Evolutionary conservation across 2,797 vertebrate species (phyloP).

Genomic region (Sebastes jordani): DNA sequence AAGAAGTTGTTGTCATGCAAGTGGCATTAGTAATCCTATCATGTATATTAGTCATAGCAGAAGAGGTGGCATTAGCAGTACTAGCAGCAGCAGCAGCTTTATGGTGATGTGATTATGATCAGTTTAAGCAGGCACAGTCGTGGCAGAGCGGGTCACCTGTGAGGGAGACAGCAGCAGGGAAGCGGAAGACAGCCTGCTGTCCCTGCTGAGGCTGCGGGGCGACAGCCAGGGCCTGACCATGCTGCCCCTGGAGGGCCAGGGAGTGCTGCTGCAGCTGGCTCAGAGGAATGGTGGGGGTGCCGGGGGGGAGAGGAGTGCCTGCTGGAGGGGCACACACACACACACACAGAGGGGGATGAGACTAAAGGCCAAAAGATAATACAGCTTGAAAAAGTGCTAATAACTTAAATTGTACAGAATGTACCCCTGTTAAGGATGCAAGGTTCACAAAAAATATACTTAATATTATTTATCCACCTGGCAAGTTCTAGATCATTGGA

Average conservation of each 20-base stretch:
- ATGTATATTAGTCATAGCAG: not conserved
- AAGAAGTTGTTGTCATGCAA: not conserved
- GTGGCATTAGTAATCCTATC: not conserved
- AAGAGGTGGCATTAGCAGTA: slow-evolving; percentile 8
- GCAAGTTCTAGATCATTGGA: not conserved
- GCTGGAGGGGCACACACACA: slow-evolving; percentile 56
- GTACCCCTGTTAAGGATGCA: not conserved
- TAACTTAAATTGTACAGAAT: not conserved
- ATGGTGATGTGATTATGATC: not conserved
- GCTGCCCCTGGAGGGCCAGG: slow-evolving; percentile 85
- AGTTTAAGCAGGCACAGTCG: slow-evolving; percentile 18
- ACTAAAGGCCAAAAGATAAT: slow-evolving; percentile 26
- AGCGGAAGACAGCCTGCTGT: slow-evolving; percentile 86
- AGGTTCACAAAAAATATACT: not conserved
- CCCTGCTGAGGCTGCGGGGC: slow-evolving; percentile 79
- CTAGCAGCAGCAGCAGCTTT: not conserved
- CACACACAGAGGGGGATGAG: not conserved
- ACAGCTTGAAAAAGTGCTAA: slow-evolving; percentile 13
- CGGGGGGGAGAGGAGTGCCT: slow-evolving; percentile 84
- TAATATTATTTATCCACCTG: not conserved
- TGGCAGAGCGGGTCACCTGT: slow-evolving; percentile 79
- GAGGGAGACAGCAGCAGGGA: slow-evolving; percentile 85
- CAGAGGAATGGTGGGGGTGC: slow-evolving; percentile 86
- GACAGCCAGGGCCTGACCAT: slow-evolving; percentile 74
- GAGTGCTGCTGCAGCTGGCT: slow-evolving; percentile 85